Evolutionary conservation across 2,888 invertebrate genomes (phyloP), one percentile per base, ranked within the genome.

Genomic region (Lochmaea crataegi): DNA sequence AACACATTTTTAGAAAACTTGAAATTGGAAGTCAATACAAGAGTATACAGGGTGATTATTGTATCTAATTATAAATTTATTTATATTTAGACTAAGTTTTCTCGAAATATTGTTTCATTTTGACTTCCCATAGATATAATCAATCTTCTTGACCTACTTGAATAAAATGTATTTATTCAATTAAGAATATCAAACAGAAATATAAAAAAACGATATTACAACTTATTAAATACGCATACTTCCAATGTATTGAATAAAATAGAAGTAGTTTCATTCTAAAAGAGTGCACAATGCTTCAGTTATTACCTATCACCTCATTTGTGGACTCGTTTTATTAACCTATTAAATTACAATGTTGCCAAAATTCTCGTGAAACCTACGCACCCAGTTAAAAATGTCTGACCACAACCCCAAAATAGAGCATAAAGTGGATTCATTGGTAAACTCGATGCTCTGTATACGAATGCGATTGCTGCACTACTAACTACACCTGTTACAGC

Each of bases 371-470:
- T 96, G 85, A 96, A 97, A 73, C 97, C 97, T 82, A 98, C 92
- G 80, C 96, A 94, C 78, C 95, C 95, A 65, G 96, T 94, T 61
- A 96, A 88, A 76, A 96, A 89, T 69, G 98, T 98, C 88, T 97
- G 97, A 77, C 97, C 97, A 68, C 96, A 93, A 71, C 98, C 98
- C 96, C 97, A 98, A 80, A 97, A 90, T 88, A 97, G 91, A 68
- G 97, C 97, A 87, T 97, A 96, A 74, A 96, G 91, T 57, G 96
- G 95, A 75, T 94, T 92, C 96, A 98, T 96, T 82, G 93, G 92
- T 85, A 96, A 90, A 86, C 93, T 94, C 68, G 96, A 95, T 76
- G 96, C 95, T 82, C 95, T 91, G 88, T 97, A 98, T 77, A 98
- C 96, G 84, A 96, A 96, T 68, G 98, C 96, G 76, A 98, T 93